A percentile compares a stretch with the other conserved stretches of the same genome.
These are phyloP conservation scores for Meteorus cinctellus DNA, from an alignment of 2,888 invertebrate genomes.

Conservation along the genomic window DNA sequence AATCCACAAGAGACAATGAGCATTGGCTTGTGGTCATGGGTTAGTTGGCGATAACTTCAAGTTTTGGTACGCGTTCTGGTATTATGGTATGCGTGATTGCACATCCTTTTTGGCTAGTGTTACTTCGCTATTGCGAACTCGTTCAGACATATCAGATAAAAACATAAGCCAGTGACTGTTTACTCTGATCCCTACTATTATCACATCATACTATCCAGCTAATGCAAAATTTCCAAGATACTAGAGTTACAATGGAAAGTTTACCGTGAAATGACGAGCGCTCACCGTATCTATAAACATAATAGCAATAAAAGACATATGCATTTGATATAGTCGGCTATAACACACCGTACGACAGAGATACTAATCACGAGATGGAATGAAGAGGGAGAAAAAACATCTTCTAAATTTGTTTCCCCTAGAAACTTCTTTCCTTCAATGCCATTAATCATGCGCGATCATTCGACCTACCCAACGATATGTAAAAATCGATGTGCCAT, in stretches of 20 bases:
- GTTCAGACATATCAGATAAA: neutral
- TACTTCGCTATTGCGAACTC: neutral
- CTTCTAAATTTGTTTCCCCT: slow-evolving; percentile 19
- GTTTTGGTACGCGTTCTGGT: neutral
- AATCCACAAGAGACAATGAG: neutral
- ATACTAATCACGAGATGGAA: neutral
- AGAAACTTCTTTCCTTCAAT: neutral
- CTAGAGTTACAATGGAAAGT: too few relatives aligned
- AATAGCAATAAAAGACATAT: neutral
- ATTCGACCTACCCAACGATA: neutral
- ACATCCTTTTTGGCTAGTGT: neutral
- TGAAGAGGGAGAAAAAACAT: neutral
- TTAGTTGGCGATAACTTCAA: slow-evolving; percentile 1
- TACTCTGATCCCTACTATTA: too few relatives aligned
- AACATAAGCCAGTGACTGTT: too few relatives aligned
- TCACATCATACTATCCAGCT: too few relatives aligned
- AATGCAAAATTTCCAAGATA: too few relatives aligned
- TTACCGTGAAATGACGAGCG: too few relatives aligned
- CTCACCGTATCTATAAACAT: neutral
- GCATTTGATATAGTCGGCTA: neutral
- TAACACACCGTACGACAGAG: neutral
- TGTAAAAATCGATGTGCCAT: slow-evolving; percentile 1
- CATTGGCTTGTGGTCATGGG: slow-evolving; percentile 18
- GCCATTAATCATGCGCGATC: slow-evolving; percentile 15
- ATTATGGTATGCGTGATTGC: slow-evolving; percentile 20